Evolutionary conservation across 2,113 vertebrate genomes (phyloP).

Genomic region (Labeo rohita): DNA sequence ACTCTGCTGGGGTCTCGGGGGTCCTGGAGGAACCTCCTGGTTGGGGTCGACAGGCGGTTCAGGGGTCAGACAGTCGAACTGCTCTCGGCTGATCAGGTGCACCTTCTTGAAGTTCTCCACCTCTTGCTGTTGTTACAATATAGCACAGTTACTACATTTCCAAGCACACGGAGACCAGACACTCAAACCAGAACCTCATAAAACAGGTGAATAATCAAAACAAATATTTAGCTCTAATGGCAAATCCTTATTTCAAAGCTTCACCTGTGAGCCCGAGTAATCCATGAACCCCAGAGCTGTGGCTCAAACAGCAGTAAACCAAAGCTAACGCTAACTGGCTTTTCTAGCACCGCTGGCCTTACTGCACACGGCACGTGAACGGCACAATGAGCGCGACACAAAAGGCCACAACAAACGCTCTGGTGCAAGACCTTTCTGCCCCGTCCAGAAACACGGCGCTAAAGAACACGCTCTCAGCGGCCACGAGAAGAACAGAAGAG

Average conservation of each 20-base stretch:
- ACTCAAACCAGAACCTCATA: background rate
- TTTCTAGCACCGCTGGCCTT: conserved; percentile 53
- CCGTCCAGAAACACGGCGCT: conserved; percentile 68
- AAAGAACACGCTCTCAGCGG: conserved; percentile 12
- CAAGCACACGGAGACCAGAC: background rate
- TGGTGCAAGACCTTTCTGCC: conserved; percentile 48
- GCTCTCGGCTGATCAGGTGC: conserved; percentile 95
- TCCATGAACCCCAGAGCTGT: background rate
- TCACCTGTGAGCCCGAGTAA: background rate
- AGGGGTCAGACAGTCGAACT: conserved; percentile 96
- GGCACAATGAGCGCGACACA: conserved; percentile 35
- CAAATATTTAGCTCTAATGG: too few relatives aligned
- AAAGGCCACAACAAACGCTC: conserved; percentile 59
- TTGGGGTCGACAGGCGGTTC: conserved; percentile 96
- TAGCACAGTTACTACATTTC: background rate
- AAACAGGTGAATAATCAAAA: too few relatives aligned
- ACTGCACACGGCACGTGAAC: conserved; percentile 61
- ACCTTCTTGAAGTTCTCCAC: conserved; percentile 99
- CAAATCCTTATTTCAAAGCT: too few relatives aligned
- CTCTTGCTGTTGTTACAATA: conserved; percentile 84
- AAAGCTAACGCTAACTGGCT: conserved; percentile 21
- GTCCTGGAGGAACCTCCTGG: conserved; percentile 95
- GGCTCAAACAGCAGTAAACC: conserved; percentile 39
- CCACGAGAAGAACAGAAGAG: background rate
- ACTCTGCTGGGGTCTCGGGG: conserved; percentile 91